phyloP scores from a whole-genome alignment of 2,797 vertebrate genomes.

The Trachops cirrhosus region DNA sequence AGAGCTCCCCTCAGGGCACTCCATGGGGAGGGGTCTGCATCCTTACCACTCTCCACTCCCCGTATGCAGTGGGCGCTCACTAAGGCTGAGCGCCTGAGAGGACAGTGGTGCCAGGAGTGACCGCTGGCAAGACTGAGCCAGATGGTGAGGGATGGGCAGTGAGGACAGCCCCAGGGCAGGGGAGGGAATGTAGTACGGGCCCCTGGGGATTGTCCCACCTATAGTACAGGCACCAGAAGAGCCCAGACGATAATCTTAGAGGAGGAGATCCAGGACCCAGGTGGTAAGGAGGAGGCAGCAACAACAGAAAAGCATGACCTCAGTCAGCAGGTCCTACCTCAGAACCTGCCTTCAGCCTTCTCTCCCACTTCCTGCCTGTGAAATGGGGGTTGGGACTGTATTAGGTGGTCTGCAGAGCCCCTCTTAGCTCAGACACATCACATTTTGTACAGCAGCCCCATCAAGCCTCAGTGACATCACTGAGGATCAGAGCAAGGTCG shows the following conservation, averaged over 20 bases:
- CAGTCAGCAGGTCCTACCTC: neutral
- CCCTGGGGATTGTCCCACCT: neutral
- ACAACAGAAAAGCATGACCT: neutral
- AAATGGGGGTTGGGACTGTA: neutral
- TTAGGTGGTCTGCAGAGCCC: neutral
- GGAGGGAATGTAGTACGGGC: neutral
- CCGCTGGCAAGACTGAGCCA: neutral
- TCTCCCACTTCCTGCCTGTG: neutral
- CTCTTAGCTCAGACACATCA: neutral
- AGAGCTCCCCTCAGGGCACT: accelerated
- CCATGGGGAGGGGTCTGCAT: neutral
- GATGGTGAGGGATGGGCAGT: neutral
- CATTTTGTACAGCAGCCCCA: neutral
- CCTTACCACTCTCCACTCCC: neutral
- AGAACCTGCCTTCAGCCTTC: neutral
- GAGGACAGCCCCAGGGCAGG: no score
- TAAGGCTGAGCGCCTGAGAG: neutral
- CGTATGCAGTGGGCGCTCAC: neutral
- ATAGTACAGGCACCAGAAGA: neutral
- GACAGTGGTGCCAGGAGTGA: neutral
- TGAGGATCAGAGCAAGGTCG: neutral
- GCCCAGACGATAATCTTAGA: neutral
- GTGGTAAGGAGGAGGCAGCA: neutral
- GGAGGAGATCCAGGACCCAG: neutral
- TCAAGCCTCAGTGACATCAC: neutral